phyloP scores from a whole-genome alignment of 2,113 vertebrate species.

The Sigmodon hispidus region DNA sequence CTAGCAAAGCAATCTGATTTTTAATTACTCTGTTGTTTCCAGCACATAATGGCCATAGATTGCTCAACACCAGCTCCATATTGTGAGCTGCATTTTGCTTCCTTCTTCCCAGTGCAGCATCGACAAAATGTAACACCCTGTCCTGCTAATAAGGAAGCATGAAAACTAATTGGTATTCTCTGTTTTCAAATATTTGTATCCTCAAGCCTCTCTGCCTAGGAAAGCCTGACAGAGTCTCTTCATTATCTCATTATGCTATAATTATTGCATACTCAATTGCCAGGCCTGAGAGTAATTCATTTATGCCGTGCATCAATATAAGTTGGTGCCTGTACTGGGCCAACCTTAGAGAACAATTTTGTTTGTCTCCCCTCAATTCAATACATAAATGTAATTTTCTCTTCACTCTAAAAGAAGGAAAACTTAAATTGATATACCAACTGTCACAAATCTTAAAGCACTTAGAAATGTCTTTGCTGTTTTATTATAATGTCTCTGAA shows the following conservation, averaged over 20 bases:
- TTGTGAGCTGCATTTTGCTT: constrained; percentile 11
- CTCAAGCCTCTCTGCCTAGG: constrained; percentile 72
- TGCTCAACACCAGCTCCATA: not conserved
- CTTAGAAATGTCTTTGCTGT: not conserved
- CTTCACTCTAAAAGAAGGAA: constrained; percentile 17
- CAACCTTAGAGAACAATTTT: not conserved
- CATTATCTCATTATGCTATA: constrained; percentile 82
- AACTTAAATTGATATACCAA: constrained; percentile 43
- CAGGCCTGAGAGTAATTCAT: constrained; percentile 74
- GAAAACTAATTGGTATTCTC: constrained; percentile 83
- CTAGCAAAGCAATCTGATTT: constrained; percentile 57
- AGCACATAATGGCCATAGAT: constrained; percentile 4
- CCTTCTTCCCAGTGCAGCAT: constrained; percentile 53
- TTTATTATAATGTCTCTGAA: not conserved
- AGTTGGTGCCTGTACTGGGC: constrained; percentile 65
- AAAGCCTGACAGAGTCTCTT: constrained; percentile 76
- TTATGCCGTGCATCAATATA: constrained; percentile 68
- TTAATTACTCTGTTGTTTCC: constrained; percentile 60
- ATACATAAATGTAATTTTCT: not conserved
- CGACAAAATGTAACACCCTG: constrained; percentile 65
- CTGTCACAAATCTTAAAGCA: not conserved
- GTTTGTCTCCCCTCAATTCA: constrained; percentile 58
- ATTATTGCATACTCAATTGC: constrained; percentile 76
- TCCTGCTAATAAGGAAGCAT: constrained; percentile 65
- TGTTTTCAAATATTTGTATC: constrained; percentile 80